Evolutionary conservation across 2,797 vertebrate species (phyloP), one percentile per base, ranked within the genome.

Genomic region (Acomys russatus): DNA sequence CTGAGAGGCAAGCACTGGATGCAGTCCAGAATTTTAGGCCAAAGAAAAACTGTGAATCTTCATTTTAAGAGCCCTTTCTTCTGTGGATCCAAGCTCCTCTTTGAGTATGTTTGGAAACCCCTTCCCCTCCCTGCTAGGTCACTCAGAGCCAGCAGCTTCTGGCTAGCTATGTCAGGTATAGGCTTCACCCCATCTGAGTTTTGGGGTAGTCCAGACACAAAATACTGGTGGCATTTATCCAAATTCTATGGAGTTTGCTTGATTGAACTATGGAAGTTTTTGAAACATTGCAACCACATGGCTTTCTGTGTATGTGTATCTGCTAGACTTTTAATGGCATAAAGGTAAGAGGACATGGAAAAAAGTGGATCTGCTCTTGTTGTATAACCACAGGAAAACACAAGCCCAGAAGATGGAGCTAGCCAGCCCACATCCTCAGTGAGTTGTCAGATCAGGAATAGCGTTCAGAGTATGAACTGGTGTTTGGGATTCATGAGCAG

Each of bases 31-130:
- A 59, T 77, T 88, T 85, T 68, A 73, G 95, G 93, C 92, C 89
- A 94, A 78, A 95, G 91, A 70, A 88, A 68, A 92, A 83, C 85
- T 90, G 73, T 64, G 76, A 92, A 90, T 91, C 35, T 95, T 96
- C 93, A 90, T 95, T 94, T 93, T 80, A 92, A 94, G 87, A 93
- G 49, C 66, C 66, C 49, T 85, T 38, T 73, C 61, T 91, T 95
- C 92, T 92, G 11, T 28, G 51, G 68, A 91, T 66, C 8, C n/a
- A 73, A 49, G 44, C 17, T 96, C 86, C 90, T n/a, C 79, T 76
- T 63, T 71, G 51, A 73, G 6, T 77, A 2, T 91, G 64, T 86
- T 70, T 44, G 94, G 64, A 73, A 61, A 66, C 44, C 54, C 56
- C 38, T 89, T 84, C 38, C 30, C 18, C 33, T 83, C 9, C n/a